A percentile compares a stretch with the other conserved stretches of the same genome.
These are phyloP conservation scores for Andrena chrysosceles DNA, from an alignment of 2,888 invertebrate genomes.

Conservation along the genomic window DNA sequence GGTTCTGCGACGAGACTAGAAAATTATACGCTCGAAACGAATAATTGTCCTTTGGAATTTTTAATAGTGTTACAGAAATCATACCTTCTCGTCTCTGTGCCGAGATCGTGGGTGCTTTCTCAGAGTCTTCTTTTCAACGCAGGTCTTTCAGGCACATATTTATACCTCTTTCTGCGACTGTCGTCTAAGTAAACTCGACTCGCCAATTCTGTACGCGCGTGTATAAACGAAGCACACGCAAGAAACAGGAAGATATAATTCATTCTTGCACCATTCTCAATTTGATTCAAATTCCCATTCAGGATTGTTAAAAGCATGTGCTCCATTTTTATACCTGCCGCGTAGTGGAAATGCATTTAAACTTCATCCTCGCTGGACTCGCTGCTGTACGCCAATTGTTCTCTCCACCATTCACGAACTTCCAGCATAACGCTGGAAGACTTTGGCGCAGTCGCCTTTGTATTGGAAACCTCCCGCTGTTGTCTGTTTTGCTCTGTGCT, in stretches of 20 bases:
- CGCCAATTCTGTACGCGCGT: neutral
- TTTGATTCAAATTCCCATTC: neutral
- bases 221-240: constrained; percentile 2
- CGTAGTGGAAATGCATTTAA: constrained; percentile 53
- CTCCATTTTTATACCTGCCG: constrained; percentile 17
- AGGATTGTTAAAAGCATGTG: constrained; percentile 13
- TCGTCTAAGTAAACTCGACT: neutral
- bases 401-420: constrained; percentile 94
- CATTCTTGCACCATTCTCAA: neutral
- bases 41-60: constrained; percentile 8
- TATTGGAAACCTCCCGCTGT: constrained; percentile 84
- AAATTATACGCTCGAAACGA: constrained; percentile 22
- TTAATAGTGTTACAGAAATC: constrained; percentile 22
- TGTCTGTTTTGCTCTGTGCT: constrained; percentile 83
- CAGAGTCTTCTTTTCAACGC: constrained; percentile 18
- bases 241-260: constrained; percentile 5
- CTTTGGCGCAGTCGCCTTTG: constrained; percentile 85
- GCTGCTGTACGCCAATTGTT: constrained; percentile 89
- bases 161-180: constrained; percentile 9
- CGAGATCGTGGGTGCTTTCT: neutral
- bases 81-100: neutral
- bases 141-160: constrained; percentile 37
- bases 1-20: constrained; percentile 5
- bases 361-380: constrained; percentile 88
- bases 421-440: constrained; percentile 88